These are phyloP conservation scores for Nannoperca australis DNA, from an alignment of 2,797 vertebrate species.

Conservation along the genomic window DNA sequence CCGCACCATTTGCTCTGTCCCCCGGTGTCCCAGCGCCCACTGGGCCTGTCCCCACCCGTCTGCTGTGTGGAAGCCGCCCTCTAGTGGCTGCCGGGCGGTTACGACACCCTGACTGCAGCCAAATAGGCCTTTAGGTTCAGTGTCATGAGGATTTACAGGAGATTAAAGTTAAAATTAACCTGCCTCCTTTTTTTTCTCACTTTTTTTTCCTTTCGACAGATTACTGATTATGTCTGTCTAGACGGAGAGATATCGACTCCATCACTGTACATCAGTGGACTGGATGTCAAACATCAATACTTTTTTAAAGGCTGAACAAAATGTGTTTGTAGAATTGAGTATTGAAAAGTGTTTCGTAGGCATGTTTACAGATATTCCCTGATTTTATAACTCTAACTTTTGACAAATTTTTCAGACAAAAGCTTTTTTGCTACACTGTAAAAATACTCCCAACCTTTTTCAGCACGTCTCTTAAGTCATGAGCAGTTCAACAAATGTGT, in stretches of 20 bases:
- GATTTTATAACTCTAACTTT: not conserved
- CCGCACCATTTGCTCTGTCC: conserved; percentile 26
- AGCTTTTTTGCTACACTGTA: not conserved
- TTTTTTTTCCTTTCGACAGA: conserved; percentile 45
- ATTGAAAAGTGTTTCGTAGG: not conserved
- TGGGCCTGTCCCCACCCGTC: not conserved
- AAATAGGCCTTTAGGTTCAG: conserved; percentile 13
- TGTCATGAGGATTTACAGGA: conserved; percentile 67
- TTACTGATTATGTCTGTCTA: conserved; percentile 60
- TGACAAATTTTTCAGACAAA: not conserved
- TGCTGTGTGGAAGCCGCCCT: conserved; percentile 70
- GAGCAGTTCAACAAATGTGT: not conserved
- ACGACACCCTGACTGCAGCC: conserved; percentile 33
- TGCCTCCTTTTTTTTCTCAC: conserved; percentile 53
- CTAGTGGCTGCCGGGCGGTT: conserved; percentile 66
- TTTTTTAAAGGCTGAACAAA: not conserved
- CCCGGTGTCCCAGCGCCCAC: conserved; percentile 26
- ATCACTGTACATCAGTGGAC: not conserved
- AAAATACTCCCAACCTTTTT: not conserved
- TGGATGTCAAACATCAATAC: not conserved
- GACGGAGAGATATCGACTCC: conserved; percentile 35
- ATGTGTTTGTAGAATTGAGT: not conserved
- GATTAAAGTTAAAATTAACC: conserved; percentile 83
- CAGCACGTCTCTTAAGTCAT: not conserved
- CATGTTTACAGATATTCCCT: not conserved